These are phyloP conservation scores for Scomber japonicus DNA, from an alignment of 2,113 vertebrate genomes.

Conservation along the genomic window DNA sequence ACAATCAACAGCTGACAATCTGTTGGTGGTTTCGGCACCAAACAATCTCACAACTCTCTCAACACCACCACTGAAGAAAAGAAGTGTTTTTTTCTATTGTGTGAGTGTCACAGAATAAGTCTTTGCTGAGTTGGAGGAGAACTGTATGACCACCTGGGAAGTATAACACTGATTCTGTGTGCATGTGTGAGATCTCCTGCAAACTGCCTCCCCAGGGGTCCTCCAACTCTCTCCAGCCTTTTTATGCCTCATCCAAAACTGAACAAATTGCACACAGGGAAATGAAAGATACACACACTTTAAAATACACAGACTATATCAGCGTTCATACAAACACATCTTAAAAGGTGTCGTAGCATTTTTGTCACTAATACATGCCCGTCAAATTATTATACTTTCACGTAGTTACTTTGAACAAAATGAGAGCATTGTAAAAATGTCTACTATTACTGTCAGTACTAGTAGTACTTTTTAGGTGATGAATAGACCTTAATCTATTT, in stretches of 20 bases:
- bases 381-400: too few relatives aligned
- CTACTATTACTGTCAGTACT: too few relatives aligned
- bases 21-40: background rate
- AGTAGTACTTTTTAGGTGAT: too few relatives aligned
- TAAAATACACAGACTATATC: too few relatives aligned
- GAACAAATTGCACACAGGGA: background rate
- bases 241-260: background rate
- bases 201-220: constrained; percentile 4
- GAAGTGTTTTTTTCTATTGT: background rate
- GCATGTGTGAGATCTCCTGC: background rate
- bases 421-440: too few relatives aligned
- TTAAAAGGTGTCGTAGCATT: too few relatives aligned
- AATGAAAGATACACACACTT: too few relatives aligned
- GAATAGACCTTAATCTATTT: too few relatives aligned
- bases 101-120: background rate
- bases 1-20: background rate
- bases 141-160: background rate
- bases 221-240: background rate
- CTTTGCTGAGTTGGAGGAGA: background rate
- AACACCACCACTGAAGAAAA: background rate
- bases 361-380: too few relatives aligned
- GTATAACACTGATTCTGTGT: background rate
- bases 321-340: too few relatives aligned
- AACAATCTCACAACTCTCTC: background rate
- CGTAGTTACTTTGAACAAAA: too few relatives aligned